Percentiles rank a stretch among this genome's conserved stretches.
Conservation (phyloP, 2,888 invertebrate genomes). For the Mystacides longicornis region DNA sequence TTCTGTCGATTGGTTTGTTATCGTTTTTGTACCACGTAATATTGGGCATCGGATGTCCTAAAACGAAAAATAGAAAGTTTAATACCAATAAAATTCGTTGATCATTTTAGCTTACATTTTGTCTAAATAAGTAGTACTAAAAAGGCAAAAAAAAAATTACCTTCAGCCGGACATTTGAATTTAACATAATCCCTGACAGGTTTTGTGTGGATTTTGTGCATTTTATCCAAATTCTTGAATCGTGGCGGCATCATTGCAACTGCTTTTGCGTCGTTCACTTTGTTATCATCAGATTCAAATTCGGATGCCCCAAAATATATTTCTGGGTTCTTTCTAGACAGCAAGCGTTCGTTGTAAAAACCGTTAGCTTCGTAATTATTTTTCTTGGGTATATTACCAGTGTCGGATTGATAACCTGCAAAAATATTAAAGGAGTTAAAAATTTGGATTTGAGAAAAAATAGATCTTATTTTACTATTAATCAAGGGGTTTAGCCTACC, state of each 20-base stretch:
- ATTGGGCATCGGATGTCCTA: slow-evolving; percentile 71
- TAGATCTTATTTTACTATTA: background rate
- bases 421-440: background rate
- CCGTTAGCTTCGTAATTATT: slow-evolving; percentile 32
- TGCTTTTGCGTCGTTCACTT: background rate
- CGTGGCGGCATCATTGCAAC: slow-evolving; percentile 29
- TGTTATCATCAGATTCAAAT: slow-evolving; percentile 15
- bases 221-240: slow-evolving; percentile 39
- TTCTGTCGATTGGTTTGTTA: slow-evolving; percentile 43
- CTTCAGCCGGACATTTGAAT: slow-evolving; percentile 63
- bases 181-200: slow-evolving; percentile 72
- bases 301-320: slow-evolving; percentile 22
- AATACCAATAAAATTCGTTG: no score
- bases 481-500: no score
- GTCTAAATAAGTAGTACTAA: background rate
- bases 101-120: no score
- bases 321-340: slow-evolving; percentile 28
- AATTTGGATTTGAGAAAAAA: background rate
- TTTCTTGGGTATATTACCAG: slow-evolving; percentile 24
- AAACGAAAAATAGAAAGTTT: slow-evolving; percentile 22
- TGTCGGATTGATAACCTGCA: slow-evolving; percentile 22
- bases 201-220: slow-evolving; percentile 49
- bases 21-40: slow-evolving; percentile 81
- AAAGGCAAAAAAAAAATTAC: slow-evolving; percentile 31
- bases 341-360: slow-evolving; percentile 32